Evolutionary conservation across 2,113 vertebrate genomes (phyloP).

Genomic region (Prolemur simus): DNA sequence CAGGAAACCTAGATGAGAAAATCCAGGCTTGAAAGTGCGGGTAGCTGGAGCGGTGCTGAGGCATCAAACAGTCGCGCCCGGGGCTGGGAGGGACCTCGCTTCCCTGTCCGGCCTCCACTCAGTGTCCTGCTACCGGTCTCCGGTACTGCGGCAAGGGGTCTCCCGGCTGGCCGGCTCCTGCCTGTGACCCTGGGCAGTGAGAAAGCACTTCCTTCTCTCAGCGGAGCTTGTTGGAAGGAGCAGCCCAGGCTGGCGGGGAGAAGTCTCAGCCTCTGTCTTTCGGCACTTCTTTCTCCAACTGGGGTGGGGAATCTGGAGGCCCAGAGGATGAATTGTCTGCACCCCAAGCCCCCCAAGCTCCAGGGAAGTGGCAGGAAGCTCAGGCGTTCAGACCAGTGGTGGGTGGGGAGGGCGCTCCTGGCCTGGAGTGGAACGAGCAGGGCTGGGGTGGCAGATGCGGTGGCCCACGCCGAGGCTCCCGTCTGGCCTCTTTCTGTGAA

Average conservation of each 20-base stretch:
- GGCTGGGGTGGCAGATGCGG: background rate
- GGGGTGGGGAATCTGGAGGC: background rate
- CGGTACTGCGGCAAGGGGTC: background rate
- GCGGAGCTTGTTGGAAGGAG: background rate
- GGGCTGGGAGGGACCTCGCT: background rate
- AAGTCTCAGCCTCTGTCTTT: background rate
- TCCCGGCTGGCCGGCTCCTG: background rate
- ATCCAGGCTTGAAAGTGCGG: background rate
- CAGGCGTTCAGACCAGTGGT: background rate
- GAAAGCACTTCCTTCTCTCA: background rate
- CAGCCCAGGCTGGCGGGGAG: background rate
- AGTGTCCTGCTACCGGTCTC: fast-evolving
- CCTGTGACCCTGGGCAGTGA: background rate
- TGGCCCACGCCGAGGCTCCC: too few relatives aligned
- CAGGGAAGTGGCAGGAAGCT: background rate
- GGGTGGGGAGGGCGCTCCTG: background rate
- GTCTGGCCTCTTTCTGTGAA: background rate
- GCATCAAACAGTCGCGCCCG: background rate
- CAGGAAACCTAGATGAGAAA: background rate
- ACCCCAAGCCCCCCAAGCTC: background rate
- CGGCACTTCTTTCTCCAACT: background rate
- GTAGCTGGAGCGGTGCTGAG: background rate
- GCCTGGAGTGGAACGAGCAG: background rate
- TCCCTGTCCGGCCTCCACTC: fast-evolving
- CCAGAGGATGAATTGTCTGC: background rate